A percentile compares a stretch with the other conserved stretches of the same genome.
These are phyloP conservation scores for Penaeus monodon DNA, from an alignment of 2,888 invertebrate genomes.

Conservation along the genomic window DNA sequence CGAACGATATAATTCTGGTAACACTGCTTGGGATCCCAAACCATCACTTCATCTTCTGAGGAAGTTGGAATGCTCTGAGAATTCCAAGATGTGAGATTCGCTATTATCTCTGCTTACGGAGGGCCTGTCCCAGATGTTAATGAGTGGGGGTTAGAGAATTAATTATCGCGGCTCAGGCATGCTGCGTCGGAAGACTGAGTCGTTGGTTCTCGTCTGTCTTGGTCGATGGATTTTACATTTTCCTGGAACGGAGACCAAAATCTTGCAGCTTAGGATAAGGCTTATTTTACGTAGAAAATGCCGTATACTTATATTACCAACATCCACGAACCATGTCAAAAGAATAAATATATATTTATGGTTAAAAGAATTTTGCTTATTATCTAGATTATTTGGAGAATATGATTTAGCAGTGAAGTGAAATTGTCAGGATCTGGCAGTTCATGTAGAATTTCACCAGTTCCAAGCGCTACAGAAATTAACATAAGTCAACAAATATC, in stretches of 20 bases:
- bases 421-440: too few species aligned
- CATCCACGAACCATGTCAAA: too few species aligned
- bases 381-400: too few species aligned
- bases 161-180: slow-evolving; percentile 36
- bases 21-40: not conserved
- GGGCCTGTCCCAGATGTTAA: slow-evolving; percentile 59
- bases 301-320: too few species aligned
- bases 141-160: slow-evolving; percentile 59
- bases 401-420: too few species aligned
- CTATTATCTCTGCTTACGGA: slow-evolving; percentile 61
- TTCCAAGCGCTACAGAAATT: too few species aligned
- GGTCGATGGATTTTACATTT: slow-evolving; percentile 10
- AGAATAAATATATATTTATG: too few species aligned
- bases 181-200: not conserved
- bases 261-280: too few species aligned
- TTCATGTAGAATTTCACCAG: too few species aligned
- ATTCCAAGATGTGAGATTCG: slow-evolving; percentile 59
- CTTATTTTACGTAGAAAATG: too few species aligned
- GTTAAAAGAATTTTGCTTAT: too few species aligned
- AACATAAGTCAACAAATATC: too few species aligned
- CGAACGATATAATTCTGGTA: not conserved
- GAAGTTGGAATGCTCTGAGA: slow-evolving; percentile 37
- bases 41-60: slow-evolving; percentile 5
- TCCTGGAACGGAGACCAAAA: not conserved
- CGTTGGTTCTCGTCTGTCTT: not conserved